Base-by-base conservation (phyloP, 2,888 invertebrate genomes). In the Carcina quercana region DNA sequence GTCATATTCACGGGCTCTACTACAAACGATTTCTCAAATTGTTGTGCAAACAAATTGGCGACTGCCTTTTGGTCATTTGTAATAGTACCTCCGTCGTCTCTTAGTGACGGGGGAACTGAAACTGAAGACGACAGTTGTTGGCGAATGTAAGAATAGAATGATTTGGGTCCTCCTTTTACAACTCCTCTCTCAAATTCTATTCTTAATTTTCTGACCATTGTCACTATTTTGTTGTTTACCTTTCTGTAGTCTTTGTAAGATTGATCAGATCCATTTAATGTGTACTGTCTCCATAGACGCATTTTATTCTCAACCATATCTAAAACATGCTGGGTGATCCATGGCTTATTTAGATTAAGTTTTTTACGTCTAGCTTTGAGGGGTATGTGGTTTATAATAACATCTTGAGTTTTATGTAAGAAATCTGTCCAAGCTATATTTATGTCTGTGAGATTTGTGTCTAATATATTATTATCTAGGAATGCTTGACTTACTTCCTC, bases 11-110 rank as follows among this genome's bases (percentile, higher is more conserved):
- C 8, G 5, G 27, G 27, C 12, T 27, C 27, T 10, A 8, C 2
- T 3, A 27, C 27, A 27, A 15, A 27, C 5, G 27, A 7, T 15
- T 15, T 14, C 10, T 27, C 15, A 27, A 27, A 27, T 15, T 27
- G 27, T 10, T 15, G 6, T n/a, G 27, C 15, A 15, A 27, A 27
- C 2, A 27, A 2, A 15, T 27, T 27, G 2, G 26, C 15, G 8
- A 27, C 15, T 15, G 5, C 27, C n/a, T 14, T 15, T 15, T 14
- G 27, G 3, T 27, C 15, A 15, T 15, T 15, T 11, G 15, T 27
- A n/a, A 14, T 14, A 5, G 5, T 15, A 8, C 27, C 27, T 8
- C 5, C 8, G 8, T 10, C 12, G 11, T 12, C 25, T 12, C 13
- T 25, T 8, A 25, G 13, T 25, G 25, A 25, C 13, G 25, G 25